Conservation (phyloP, 2,888 invertebrate species). For the Rapana venosa region DNA sequence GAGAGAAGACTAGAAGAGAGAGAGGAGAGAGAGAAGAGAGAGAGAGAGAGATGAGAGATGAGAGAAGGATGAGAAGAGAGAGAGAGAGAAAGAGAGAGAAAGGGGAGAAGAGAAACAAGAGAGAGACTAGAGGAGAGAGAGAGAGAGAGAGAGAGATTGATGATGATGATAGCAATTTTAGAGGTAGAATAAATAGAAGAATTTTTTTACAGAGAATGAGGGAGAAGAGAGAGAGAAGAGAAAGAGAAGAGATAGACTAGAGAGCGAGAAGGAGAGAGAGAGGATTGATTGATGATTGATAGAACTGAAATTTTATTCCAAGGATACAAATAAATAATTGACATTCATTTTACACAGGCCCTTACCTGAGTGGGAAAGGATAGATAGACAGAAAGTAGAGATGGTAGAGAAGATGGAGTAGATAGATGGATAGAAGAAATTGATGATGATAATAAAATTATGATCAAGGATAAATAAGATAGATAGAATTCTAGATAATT, state of each 20-base stretch:
- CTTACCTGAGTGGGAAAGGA: no score
- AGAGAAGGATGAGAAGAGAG: neutral
- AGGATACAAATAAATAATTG: no score
- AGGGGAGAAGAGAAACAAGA: neutral
- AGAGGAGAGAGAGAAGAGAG: neutral
- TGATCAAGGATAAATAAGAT: no score
- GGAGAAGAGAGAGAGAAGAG: neutral
- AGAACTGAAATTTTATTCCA: no score
- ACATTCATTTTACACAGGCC: no score
- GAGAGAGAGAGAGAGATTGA: neutral
- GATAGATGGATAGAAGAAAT: no score
- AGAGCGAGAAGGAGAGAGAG: neutral
- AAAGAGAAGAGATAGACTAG: neutral
- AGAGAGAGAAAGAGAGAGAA: neutral
- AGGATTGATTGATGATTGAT: no score
- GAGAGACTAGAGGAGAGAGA: neutral
- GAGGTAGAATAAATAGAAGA: neutral
- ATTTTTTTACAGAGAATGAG: no score
- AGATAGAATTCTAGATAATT: no score
- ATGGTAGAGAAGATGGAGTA: no score
- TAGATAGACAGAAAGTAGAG: no score
- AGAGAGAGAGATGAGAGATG: neutral
- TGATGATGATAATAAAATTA: no score
- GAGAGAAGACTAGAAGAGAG: neutral
- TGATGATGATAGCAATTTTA: neutral